These are phyloP conservation scores for Elaeidobius kamerunicus DNA, from an alignment of 2,888 invertebrate genomes.

Conservation along the genomic window DNA sequence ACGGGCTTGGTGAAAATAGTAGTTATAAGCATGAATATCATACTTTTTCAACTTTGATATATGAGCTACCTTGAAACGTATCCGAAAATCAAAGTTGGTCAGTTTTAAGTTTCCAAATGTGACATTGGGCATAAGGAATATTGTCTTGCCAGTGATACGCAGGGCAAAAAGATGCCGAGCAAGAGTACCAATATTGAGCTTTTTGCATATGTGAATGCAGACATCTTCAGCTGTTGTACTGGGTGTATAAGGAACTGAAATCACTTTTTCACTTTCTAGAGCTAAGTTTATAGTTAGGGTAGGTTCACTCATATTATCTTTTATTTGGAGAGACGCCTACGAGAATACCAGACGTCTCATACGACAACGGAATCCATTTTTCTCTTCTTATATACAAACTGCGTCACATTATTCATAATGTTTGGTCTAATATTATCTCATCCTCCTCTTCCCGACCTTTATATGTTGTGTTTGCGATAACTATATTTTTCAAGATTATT, in stretches of 20 bases:
- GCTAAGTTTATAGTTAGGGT: conserved; percentile 22
- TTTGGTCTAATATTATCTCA: not conserved
- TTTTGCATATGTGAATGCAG: conserved; percentile 67
- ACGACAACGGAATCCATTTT: not conserved
- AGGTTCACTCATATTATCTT: not conserved
- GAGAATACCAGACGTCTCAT: not conserved
- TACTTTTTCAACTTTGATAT: conserved; percentile 60
- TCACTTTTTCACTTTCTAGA: conserved; percentile 28
- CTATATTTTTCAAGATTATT: not conserved
- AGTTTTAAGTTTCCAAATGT: conserved; percentile 5
- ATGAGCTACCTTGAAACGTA: conserved; percentile 74
- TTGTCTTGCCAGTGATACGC: conserved; percentile 59
- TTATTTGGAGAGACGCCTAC: not conserved
- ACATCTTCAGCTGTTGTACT: conserved; percentile 64
- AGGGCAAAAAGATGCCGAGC: conserved; percentile 77
- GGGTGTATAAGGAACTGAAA: conserved; percentile 34
- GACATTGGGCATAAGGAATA: conserved; percentile 63
- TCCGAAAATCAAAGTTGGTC: conserved; percentile 66
- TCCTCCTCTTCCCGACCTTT: not conserved
- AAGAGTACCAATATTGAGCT: conserved; percentile 70
- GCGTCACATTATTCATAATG: conserved; percentile 2
- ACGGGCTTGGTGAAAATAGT: conserved; percentile 81
- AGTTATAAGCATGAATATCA: conserved; percentile 76
- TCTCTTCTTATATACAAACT: not conserved
- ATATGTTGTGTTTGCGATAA: too few species aligned